phyloP scores from a whole-genome alignment of 2,888 invertebrate species.

The Netelia inedita region DNA sequence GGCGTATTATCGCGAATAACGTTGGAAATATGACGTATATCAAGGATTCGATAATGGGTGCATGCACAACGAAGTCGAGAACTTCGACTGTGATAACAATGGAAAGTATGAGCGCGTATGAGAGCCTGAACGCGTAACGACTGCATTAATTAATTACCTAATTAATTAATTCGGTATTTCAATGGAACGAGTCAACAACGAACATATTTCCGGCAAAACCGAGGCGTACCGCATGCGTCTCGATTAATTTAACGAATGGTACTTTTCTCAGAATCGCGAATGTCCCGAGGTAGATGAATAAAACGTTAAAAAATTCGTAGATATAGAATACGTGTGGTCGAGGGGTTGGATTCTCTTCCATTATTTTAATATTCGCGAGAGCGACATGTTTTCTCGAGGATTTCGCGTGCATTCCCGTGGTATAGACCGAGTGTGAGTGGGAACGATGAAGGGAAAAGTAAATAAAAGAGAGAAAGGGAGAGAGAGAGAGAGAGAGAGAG shows the following conservation, averaged over 20 bases:
- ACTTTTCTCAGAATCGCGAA: neutral
- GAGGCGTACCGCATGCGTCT: neutral
- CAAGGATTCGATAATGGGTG: neutral
- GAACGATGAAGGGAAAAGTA: constrained; percentile 37
- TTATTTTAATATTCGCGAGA: neutral
- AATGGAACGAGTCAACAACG: neutral
- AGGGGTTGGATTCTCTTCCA: neutral
- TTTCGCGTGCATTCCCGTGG: neutral
- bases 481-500: constrained; percentile 25
- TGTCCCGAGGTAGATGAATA: neutral
- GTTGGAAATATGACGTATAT: neutral
- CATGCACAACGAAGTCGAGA: neutral
- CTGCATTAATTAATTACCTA: neutral
- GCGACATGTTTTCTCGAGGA: constrained; percentile 2
- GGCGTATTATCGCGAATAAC: neutral
- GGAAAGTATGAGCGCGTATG: neutral
- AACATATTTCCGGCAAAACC: neutral
- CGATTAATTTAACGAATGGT: neutral
- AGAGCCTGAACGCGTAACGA: neutral
- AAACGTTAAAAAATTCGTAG: neutral
- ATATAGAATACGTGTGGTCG: neutral
- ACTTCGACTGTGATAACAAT: neutral
- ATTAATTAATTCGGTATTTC: neutral
- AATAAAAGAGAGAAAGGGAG: constrained; percentile 18
- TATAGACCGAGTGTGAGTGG: constrained; percentile 8